phyloP scores from a whole-genome alignment of 1,140 invertebrate genomes.

The Araneus ventricosus region DNA sequence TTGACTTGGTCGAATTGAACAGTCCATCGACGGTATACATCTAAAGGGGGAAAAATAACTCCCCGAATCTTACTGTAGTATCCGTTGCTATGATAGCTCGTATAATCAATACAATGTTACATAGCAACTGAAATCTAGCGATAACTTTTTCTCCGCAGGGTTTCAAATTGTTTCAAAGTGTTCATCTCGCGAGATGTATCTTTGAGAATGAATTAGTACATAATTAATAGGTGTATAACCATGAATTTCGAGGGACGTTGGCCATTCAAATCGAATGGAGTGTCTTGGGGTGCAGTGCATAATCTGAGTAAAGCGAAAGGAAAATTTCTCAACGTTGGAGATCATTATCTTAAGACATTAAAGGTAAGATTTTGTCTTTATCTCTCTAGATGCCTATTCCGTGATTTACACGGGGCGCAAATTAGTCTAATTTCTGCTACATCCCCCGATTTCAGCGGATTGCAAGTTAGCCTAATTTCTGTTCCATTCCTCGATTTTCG shows the following conservation, averaged over 20 bases:
- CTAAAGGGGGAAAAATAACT: background rate
- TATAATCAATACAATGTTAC: constrained; percentile 37
- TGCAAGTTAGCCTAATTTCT: too few species aligned
- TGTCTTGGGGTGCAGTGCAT: constrained; percentile 52
- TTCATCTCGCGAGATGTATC: background rate
- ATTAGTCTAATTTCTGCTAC: too few species aligned
- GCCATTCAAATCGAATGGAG: constrained; percentile 52
- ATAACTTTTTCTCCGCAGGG: background rate
- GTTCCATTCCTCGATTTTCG: too few species aligned
- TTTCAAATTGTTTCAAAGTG: background rate
- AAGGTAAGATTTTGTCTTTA: constrained; percentile 41
- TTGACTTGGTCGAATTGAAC: too few species aligned
- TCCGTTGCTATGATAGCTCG: constrained; percentile 37
- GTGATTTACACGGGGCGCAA: too few species aligned
- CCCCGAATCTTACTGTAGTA: background rate
- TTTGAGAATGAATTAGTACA: background rate
- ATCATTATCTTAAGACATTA: constrained; percentile 58
- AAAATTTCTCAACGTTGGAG: constrained; percentile 63
- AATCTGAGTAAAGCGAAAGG: constrained; percentile 52
- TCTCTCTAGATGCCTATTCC: fast-evolving
- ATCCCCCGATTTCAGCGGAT: too few species aligned
- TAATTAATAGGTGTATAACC: background rate
- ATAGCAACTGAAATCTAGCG: background rate
- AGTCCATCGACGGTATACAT: too few species aligned
- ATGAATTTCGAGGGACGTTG: constrained; percentile 71